These are phyloP conservation scores for Allobates femoralis DNA, from an alignment of 2,797 vertebrate genomes.

Conservation along the genomic window DNA sequence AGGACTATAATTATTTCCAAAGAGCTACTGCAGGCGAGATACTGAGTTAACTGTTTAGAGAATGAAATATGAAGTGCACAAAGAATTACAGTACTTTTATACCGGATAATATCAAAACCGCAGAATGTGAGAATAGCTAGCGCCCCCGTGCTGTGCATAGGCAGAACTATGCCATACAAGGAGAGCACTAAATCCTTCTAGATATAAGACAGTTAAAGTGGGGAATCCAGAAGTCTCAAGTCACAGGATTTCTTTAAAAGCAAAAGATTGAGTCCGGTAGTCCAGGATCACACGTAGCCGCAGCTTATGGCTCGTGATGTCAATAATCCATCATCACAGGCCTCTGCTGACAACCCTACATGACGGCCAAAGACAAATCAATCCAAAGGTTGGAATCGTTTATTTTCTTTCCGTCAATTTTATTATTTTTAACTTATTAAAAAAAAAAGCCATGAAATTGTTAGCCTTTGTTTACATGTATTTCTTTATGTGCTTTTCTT, in stretches of 20 bases:
- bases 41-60: conserved; percentile 45
- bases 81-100: background rate
- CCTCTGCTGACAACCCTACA: background rate
- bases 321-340: background rate
- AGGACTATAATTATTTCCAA: conserved; percentile 61
- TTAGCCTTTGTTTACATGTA: too few relatives aligned
- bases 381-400: background rate
- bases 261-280: conserved; percentile 28
- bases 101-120: background rate
- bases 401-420: background rate
- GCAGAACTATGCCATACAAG: background rate
- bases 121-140: background rate
- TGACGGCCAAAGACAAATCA: background rate
- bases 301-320: background rate
- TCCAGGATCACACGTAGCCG: background rate
- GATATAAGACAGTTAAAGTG: background rate
- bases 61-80: background rate
- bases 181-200: background rate
- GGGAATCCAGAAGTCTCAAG: background rate
- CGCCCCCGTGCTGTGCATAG: background rate
- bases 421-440: background rate
- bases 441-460: too few relatives aligned
- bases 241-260: background rate
- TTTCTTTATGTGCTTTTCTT: too few relatives aligned
- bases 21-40: conserved; percentile 38